A percentile compares a stretch with the other conserved stretches of the same genome.
Conservation (phyloP, 2,888 invertebrate species). For the Apoda limacodes region DNA sequence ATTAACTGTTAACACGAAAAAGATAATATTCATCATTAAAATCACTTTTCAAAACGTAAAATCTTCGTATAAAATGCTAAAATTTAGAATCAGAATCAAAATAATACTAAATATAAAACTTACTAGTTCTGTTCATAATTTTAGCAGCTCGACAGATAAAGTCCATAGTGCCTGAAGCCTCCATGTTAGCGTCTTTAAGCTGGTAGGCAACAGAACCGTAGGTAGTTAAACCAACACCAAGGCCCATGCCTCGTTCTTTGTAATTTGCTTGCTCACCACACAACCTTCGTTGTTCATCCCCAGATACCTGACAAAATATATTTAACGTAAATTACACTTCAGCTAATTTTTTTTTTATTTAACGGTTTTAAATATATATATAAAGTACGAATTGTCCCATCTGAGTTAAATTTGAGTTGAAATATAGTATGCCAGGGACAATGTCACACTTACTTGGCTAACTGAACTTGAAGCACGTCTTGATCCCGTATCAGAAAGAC, state of each 20-base stretch:
- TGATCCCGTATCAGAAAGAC: slow-evolving; percentile 71
- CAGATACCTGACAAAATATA: slow-evolving; percentile 71
- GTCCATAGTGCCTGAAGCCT: slow-evolving; percentile 79
- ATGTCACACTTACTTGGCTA: slow-evolving; percentile 73
- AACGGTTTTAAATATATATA: too few species aligned
- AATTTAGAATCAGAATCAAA: slow-evolving; percentile 73
- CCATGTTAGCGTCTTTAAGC: slow-evolving; percentile 82
- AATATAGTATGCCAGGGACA: too few species aligned
- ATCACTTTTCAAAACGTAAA: too few species aligned
- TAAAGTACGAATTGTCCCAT: too few species aligned
- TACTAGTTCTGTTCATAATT: slow-evolving; percentile 80
- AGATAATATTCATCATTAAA: too few species aligned
- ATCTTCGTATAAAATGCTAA: too few species aligned
- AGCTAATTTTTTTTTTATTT: too few species aligned
- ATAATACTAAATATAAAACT: slow-evolving; percentile 24
- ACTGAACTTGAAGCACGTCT: slow-evolving; percentile 79
- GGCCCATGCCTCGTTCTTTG: slow-evolving; percentile 56
- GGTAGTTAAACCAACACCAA: slow-evolving; percentile 69
- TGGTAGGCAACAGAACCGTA: slow-evolving; percentile 85
- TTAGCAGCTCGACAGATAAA: slow-evolving; percentile 78
- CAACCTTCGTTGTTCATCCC: slow-evolving; percentile 77
- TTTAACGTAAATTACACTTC: not conserved
- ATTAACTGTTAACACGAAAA: too few species aligned
- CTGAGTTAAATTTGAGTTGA: too few species aligned
- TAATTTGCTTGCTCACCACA: slow-evolving; percentile 74